Conservation (phyloP, 2,888 invertebrate species). For the Miltochrista miniata region DNA sequence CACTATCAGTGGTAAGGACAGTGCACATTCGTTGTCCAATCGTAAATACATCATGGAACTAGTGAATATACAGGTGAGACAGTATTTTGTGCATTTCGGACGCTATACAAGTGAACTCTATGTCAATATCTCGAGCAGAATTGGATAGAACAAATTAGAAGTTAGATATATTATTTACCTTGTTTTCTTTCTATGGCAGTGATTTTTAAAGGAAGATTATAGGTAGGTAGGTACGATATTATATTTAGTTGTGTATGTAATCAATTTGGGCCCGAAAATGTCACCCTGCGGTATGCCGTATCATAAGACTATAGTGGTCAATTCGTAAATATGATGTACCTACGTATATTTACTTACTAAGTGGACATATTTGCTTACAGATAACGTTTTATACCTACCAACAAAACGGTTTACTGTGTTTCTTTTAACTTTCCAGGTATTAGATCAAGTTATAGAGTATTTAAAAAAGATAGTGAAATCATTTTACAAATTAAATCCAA, state of each 20-base stretch:
- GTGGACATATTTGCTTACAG: background rate
- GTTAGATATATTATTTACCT: too few relatives aligned
- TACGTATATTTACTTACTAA: too few relatives aligned
- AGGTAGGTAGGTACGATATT: too few relatives aligned
- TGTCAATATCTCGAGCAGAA: background rate
- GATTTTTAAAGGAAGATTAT: too few relatives aligned
- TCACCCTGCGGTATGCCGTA: background rate
- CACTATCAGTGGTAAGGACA: constrained; percentile 40
- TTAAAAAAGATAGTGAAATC: constrained; percentile 78
- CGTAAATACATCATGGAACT: constrained; percentile 76
- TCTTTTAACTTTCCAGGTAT: constrained; percentile 69
- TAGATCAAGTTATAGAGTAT: constrained; percentile 83
- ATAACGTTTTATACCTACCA: background rate
- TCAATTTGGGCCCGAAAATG: background rate
- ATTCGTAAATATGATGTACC: too few relatives aligned
- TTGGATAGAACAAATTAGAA: background rate
- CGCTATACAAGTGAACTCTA: too few relatives aligned
- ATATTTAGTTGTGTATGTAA: too few relatives aligned
- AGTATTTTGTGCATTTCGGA: background rate
- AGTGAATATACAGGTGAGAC: constrained; percentile 77
- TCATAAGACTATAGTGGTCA: too few relatives aligned
- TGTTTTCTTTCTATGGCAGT: background rate
- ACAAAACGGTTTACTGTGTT: background rate
- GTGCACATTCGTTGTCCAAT: constrained; percentile 63
- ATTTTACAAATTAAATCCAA: constrained; percentile 79